Evolutionary conservation across 2,113 vertebrate species (phyloP), one percentile per base, ranked within the genome.

Genomic region (Oxyruncus cristatus): DNA sequence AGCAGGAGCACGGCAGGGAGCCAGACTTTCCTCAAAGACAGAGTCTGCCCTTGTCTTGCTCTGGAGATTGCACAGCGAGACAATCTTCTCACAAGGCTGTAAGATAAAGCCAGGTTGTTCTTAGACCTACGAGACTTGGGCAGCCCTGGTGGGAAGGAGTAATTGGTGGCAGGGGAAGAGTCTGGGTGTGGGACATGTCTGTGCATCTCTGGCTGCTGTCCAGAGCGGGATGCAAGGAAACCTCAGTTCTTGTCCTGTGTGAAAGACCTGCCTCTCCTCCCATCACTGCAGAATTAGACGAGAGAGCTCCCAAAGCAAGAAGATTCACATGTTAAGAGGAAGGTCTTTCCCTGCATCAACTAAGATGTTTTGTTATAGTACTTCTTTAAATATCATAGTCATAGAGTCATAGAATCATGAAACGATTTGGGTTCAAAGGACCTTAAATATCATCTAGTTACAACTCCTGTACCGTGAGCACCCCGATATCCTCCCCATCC

Each of bases 161-260:
- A 73, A 22, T 1, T 46, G 42, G n/a, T 5, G 22, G 11, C 30
- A 62, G 23, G 20, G 42, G 30, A 95, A 78, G 12, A 9, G n/a
- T 12, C 33, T 89, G 62, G 27, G 24, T 67, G 32, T 52, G 41
- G 44, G 20, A 39, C 0, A 0, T 66, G 13, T 15, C 32, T 78
- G 8, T 77, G 24, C 28, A 49, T 14, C 41, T 76, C 52, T 3
- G 2, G 13, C 41, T 47, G 12, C 15, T 47, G 30, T 37, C 17
- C 5, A 0, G 5, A 35, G 30, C 2, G 6, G 30, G 4, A 27
- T 46, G 8, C 0, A 2, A 39, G 27, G 30, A 79, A 88, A 68
- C 4, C 7, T 55, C 44, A 65, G n/a, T 12, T 52, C 21, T 75
- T 46, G 56, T 11, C 0, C 22, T 75, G 44, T 9, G 9, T 35